Conservation (phyloP, 1,140 invertebrate genomes). For the Paracyclopina nana region DNA sequence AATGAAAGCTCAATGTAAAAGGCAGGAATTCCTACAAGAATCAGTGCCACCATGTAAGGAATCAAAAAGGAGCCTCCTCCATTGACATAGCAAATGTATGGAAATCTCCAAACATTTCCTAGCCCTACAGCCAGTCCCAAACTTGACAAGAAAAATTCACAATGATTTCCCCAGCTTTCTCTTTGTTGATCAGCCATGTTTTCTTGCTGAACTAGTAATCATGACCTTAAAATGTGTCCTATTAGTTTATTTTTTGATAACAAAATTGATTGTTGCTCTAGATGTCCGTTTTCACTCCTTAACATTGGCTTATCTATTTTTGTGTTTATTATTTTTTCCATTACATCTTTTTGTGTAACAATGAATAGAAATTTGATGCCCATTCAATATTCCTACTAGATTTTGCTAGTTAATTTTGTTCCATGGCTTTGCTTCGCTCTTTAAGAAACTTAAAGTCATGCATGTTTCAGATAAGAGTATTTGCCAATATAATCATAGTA, state of each 20-base stretch:
- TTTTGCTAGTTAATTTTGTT: too few species aligned
- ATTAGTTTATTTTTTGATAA: background rate
- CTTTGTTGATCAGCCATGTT: constrained; percentile 10
- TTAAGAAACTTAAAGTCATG: too few species aligned
- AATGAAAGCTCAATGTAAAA: constrained; percentile 37
- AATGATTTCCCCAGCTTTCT: constrained; percentile 23
- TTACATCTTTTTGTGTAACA: background rate
- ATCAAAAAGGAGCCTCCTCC: constrained; percentile 32
- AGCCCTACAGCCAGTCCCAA: constrained; percentile 27
- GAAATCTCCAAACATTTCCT: constrained; percentile 27
- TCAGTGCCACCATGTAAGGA: constrained; percentile 30
- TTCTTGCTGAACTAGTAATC: background rate
- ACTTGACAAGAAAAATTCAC: constrained; percentile 25
- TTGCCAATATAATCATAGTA: too few species aligned
- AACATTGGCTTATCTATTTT: background rate
- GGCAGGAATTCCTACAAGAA: constrained; percentile 28
- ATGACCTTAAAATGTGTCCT: background rate
- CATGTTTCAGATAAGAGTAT: too few species aligned
- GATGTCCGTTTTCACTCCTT: background rate
- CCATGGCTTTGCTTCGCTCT: too few species aligned
- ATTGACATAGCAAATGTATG: constrained; percentile 25
- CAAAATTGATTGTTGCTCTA: background rate
- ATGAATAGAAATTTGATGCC: background rate
- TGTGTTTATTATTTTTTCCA: background rate
- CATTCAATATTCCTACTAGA: background rate